Evolutionary conservation across 2,888 invertebrate genomes (phyloP).

Genomic region (Hartigia nigra): DNA sequence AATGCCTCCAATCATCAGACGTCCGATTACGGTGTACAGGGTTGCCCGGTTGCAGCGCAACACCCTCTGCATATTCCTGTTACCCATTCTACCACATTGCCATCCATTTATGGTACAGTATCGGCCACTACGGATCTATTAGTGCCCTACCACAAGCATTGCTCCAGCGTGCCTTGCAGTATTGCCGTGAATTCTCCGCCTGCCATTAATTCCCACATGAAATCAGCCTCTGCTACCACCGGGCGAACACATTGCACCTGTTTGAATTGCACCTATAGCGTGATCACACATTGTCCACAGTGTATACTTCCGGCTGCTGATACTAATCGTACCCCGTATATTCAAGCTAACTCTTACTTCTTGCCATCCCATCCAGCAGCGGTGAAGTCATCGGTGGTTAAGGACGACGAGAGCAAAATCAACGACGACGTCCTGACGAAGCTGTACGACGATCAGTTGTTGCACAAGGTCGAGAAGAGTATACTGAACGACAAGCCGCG

Average conservation of each 20-base stretch:
- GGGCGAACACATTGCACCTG: conserved; percentile 45
- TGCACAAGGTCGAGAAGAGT: conserved; percentile 43
- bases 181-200: conserved; percentile 44
- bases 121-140: conserved; percentile 46
- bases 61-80: conserved; percentile 45
- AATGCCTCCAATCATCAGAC: conserved; percentile 34
- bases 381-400: conserved; percentile 41
- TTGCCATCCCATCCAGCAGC: conserved; percentile 42
- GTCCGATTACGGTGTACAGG: conserved; percentile 38
- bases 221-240: conserved; percentile 26
- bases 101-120: conserved; percentile 46
- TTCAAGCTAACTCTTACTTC: conserved; percentile 52
- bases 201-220: conserved; percentile 37
- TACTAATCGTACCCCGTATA: conserved; percentile 35
- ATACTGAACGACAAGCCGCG: conserved; percentile 35
- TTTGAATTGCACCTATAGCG: conserved; percentile 50
- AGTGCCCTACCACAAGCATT: conserved; percentile 52
- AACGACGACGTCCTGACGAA: conserved; percentile 40
- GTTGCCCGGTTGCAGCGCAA: conserved; percentile 37
- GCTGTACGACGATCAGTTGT: conserved; percentile 44
- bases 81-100: conserved; percentile 33
- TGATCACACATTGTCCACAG: conserved; percentile 50
- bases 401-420: conserved; percentile 39
- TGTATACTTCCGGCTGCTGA: conserved; percentile 50
- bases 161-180: conserved; percentile 45